These are phyloP conservation scores for Caenorhabditis imperialis DNA, from an alignment of 2,888 invertebrate genomes.

Conservation along the genomic window DNA sequence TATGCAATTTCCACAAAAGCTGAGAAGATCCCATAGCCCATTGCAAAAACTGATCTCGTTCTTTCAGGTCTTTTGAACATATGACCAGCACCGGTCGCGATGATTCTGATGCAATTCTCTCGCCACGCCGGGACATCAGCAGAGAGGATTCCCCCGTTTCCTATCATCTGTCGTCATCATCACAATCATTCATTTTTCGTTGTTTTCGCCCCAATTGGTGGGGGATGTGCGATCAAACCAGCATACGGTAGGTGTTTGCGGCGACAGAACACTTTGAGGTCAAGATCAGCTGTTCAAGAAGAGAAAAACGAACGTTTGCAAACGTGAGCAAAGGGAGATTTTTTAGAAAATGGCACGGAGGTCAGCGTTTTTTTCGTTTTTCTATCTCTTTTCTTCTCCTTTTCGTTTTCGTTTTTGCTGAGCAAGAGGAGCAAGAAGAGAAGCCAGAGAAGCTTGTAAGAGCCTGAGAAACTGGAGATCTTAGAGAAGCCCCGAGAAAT, in stretches of 20 bases:
- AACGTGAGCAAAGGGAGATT: conserved; percentile 27
- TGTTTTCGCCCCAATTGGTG: conserved; percentile 36
- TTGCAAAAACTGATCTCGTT: conserved; percentile 14
- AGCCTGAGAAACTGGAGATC: no score
- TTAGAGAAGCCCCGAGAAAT: not conserved
- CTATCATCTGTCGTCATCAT: not conserved
- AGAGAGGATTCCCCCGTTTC: conserved; percentile 28
- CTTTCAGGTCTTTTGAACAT: conserved; percentile 34
- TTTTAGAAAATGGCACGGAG: conserved; percentile 23
- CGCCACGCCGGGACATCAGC: conserved; percentile 42
- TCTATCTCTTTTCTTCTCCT: no score
- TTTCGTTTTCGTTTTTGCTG: no score
- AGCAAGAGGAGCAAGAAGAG: no score
- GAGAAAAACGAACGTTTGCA: conserved; percentile 18
- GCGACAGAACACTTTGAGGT: conserved; percentile 4
- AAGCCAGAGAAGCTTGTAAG: conserved; percentile 6
- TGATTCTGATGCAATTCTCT: conserved; percentile 49
- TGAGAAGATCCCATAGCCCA: no score
- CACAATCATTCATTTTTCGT: conserved; percentile 26
- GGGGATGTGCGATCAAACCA: conserved; percentile 39
- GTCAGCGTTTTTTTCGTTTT: no score
- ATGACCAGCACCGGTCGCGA: conserved; percentile 16
- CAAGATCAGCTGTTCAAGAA: conserved; percentile 29
- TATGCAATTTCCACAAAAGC: conserved; percentile 14
- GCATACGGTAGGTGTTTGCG: conserved; percentile 28